phyloP scores from a whole-genome alignment of 1,140 invertebrate species.

The Cheumatopsyche charites region DNA sequence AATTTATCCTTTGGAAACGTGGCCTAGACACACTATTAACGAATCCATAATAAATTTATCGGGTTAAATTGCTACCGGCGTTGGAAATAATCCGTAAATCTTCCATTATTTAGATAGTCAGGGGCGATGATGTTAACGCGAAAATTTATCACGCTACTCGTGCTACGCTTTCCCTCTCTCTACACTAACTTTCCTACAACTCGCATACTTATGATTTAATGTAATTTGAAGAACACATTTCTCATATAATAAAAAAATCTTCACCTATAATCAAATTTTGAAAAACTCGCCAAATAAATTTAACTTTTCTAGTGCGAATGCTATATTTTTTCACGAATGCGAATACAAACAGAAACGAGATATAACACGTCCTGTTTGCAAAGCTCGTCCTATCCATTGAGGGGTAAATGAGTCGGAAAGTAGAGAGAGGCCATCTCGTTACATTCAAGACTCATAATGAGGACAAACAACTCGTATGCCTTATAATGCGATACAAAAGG shows the following conservation, averaged over 20 bases:
- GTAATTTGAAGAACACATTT: too few relatives aligned
- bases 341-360: background rate
- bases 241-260: too few relatives aligned
- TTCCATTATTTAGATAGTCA: constrained; percentile 13
- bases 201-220: too few relatives aligned
- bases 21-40: background rate
- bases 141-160: constrained; percentile 1
- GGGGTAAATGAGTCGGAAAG: constrained; percentile 3
- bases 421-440: background rate
- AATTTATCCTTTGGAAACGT: background rate
- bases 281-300: too few relatives aligned
- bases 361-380: background rate
- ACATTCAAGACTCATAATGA: background rate
- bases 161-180: too few relatives aligned
- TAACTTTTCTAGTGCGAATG: background rate
- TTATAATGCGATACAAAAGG: background rate
- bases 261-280: too few relatives aligned
- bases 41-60: constrained; percentile 17
- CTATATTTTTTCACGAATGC: background rate
- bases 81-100: constrained; percentile 11
- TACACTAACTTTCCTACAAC: too few relatives aligned
- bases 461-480: background rate
- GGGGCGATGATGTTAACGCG: background rate
- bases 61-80: constrained; percentile 12
- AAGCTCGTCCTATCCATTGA: background rate